A percentile compares a stretch with the other conserved stretches of the same genome.
Conservation (phyloP, 2,888 invertebrate species). For the Megalurothrips usitatus region DNA sequence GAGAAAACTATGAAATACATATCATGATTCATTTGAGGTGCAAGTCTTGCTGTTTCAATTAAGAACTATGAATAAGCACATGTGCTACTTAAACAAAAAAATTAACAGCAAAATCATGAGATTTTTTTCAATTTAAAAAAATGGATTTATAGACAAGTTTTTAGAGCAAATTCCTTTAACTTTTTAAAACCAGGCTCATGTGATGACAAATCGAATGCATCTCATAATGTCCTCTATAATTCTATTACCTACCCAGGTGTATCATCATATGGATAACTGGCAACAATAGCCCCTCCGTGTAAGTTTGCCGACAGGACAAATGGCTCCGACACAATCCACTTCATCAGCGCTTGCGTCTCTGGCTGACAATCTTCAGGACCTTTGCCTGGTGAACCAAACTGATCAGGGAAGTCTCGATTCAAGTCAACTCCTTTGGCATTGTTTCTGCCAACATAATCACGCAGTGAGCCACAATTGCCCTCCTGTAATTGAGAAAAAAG, state of each 20-base stretch:
- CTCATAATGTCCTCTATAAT: background rate
- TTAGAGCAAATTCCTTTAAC: background rate
- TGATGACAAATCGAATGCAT: too few species aligned
- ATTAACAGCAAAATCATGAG: too few species aligned
- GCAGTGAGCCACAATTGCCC: constrained; percentile 69
- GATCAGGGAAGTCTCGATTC: constrained; percentile 91
- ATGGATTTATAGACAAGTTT: too few species aligned
- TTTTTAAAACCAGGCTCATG: background rate
- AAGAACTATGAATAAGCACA: too few species aligned
- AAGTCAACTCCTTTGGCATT: constrained; percentile 79
- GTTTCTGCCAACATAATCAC: constrained; percentile 64
- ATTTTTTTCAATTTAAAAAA: too few species aligned
- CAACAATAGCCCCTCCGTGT: constrained; percentile 95
- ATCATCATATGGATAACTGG: constrained; percentile 95
- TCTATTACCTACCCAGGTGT: constrained; percentile 56
- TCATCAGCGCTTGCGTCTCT: constrained; percentile 83
- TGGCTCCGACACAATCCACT: constrained; percentile 79
- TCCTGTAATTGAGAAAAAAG: constrained; percentile 54
- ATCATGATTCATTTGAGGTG: too few species aligned
- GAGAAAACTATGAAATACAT: constrained; percentile 7
- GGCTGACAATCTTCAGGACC: constrained; percentile 64
- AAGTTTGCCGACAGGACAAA: constrained; percentile 92
- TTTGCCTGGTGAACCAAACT: constrained; percentile 56
- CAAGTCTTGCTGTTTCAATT: too few species aligned
- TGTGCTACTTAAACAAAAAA: too few species aligned